A percentile compares a stretch with the other conserved stretches of the same genome.
Evolutionary conservation across 1,140 invertebrate species (phyloP).

Genomic region (Penaeus indicus): DNA sequence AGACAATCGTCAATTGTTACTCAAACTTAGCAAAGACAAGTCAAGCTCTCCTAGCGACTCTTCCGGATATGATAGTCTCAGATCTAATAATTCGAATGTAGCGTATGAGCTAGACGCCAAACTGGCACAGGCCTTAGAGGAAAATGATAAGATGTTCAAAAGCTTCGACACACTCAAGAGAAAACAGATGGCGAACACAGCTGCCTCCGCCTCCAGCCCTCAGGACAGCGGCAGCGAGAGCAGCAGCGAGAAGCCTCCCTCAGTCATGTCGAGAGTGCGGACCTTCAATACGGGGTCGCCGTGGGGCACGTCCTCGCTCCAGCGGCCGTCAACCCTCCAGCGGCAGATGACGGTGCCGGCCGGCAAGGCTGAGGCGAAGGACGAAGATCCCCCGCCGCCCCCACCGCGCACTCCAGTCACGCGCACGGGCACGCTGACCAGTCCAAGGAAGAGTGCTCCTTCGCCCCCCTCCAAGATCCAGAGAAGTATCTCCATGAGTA

Average conservation of each 20-base stretch:
- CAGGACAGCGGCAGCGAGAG: constrained; percentile 34
- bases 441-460: constrained; percentile 39
- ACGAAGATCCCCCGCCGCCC: constrained; percentile 48
- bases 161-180: constrained; percentile 57
- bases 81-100: constrained; percentile 59
- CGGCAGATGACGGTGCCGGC: constrained; percentile 58
- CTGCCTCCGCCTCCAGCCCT: constrained; percentile 1
- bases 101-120: constrained; percentile 58
- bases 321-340: constrained; percentile 52
- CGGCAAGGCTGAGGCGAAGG: constrained; percentile 44
- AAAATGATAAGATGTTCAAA: constrained; percentile 66
- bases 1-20: constrained; percentile 49
- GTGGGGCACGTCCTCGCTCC: constrained; percentile 37
- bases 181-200: constrained; percentile 15
- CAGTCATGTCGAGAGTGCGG: constrained; percentile 48
- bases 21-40: constrained; percentile 57
- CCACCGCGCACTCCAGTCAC: constrained; percentile 52
- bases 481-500: constrained; percentile 57
- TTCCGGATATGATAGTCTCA: constrained; percentile 58
- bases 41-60: constrained; percentile 57
- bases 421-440: constrained; percentile 49
- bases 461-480: constrained; percentile 42
- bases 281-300: constrained; percentile 40
- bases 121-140: constrained; percentile 64
- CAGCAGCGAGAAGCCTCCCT: constrained; percentile 23